Conservation (phyloP, 2,113 vertebrate species). For the Myxocyprinus asiaticus region DNA sequence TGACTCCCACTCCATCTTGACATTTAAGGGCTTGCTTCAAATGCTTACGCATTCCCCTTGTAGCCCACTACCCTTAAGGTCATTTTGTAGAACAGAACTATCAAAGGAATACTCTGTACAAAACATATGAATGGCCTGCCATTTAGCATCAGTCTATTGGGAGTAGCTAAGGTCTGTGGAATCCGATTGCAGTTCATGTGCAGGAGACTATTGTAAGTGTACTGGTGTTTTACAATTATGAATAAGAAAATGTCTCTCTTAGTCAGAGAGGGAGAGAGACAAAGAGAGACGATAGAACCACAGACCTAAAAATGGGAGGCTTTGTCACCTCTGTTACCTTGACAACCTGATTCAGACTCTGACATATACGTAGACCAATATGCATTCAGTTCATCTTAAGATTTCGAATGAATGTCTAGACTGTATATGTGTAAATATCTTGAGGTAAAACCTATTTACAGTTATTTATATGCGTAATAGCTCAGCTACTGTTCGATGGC, state of each 20-base stretch:
- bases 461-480: not conserved
- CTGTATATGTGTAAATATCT: not conserved
- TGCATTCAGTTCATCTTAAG: not conserved
- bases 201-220: not conserved
- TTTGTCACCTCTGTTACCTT: slow-evolving; percentile 36
- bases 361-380: not conserved
- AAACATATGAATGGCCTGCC: not conserved
- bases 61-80: slow-evolving; percentile 28
- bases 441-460: not conserved
- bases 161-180: not conserved
- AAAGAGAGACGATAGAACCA: slow-evolving; percentile 26
- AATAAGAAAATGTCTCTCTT: not conserved
- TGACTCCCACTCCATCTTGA: slow-evolving; percentile 20
- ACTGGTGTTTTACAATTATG: not conserved
- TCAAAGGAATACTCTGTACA: slow-evolving; percentile 18
- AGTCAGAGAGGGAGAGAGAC: not conserved
- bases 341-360: slow-evolving; percentile 37
- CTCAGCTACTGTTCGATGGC: not conserved
- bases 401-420: no score
- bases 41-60: slow-evolving; percentile 29
- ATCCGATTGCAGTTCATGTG: not conserved
- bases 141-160: slow-evolving; percentile 13
- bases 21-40: slow-evolving; percentile 35
- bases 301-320: slow-evolving; percentile 23
- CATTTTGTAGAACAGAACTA: slow-evolving; percentile 35